phyloP scores from a whole-genome alignment of 2,888 invertebrate species.

The Galeruca laticollis region DNA sequence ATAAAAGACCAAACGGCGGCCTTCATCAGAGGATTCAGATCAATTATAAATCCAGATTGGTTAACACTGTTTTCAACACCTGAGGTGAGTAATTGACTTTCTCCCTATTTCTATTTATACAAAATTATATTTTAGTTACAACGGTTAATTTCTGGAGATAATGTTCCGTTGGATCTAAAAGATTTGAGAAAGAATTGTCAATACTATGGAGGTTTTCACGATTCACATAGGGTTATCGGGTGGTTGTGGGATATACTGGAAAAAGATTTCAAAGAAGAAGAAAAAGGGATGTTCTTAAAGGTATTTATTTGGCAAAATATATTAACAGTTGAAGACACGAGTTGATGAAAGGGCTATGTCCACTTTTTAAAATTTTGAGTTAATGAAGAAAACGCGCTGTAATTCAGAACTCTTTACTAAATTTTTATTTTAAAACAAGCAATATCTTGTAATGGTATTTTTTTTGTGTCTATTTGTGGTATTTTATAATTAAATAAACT shows the following conservation, averaged over 20 bases:
- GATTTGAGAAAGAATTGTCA: conserved; percentile 93
- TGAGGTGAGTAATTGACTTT: conserved; percentile 72
- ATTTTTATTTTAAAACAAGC: no score
- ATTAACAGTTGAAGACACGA: no score
- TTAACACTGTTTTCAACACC: conserved; percentile 94
- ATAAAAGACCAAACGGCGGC: conserved; percentile 97
- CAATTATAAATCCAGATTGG: conserved; percentile 96
- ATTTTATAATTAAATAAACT: no score
- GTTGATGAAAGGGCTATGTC: no score
- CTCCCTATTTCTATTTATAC: neutral
- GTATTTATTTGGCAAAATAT: conserved; percentile 64
- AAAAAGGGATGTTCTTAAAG: conserved; percentile 94
- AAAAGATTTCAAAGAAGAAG: conserved; percentile 92
- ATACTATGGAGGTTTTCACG: conserved; percentile 99
- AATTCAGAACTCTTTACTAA: no score
- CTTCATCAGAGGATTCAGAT: conserved; percentile 95
- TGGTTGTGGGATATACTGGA: conserved; percentile 99
- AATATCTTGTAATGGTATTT: no score
- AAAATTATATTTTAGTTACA: conserved; percentile 75
- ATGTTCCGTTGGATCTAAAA: conserved; percentile 89
- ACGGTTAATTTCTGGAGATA: conserved; percentile 95
- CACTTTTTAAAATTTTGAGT: no score
- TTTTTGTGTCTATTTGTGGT: no score
- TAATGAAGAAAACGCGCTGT: no score
- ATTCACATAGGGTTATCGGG: conserved; percentile 95